phyloP scores from a whole-genome alignment of 2,797 vertebrate genomes.

The Hydrophis major region DNA sequence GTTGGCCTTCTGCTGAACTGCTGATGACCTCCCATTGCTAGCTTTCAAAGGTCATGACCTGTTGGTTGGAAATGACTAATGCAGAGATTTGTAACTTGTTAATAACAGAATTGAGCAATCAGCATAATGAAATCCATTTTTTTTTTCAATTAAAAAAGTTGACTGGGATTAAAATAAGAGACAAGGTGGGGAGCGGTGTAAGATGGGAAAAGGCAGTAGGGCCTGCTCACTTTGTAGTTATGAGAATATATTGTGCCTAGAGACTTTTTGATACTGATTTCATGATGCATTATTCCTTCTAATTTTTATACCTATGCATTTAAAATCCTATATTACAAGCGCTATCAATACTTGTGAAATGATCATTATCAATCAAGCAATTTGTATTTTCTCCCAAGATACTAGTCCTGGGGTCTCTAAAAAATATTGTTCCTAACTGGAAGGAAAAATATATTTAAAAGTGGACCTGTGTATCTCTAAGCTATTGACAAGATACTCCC shows the following conservation, averaged over 20 bases:
- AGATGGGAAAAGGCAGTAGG: not conserved
- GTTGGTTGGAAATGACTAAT: not conserved
- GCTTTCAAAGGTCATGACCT: constrained; percentile 30
- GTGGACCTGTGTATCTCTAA: not conserved
- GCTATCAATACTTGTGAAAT: not conserved
- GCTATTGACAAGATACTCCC: not conserved
- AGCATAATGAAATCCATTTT: constrained; percentile 55
- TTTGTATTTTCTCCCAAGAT: not conserved
- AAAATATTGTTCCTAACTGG: not conserved
- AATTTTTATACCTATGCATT: constrained; percentile 3
- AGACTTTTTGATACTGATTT: not conserved
- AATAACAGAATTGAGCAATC: constrained; percentile 56
- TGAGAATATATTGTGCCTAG: not conserved
- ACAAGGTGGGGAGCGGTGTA: not conserved
- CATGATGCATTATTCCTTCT: not conserved
- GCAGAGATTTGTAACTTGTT: constrained; percentile 54
- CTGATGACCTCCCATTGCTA: constrained; percentile 13
- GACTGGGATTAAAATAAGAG: rapidly evolving
- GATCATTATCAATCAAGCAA: not conserved
- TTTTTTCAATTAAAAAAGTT: constrained; percentile 44
- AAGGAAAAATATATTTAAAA: not conserved
- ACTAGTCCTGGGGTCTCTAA: not conserved
- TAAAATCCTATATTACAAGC: not conserved
- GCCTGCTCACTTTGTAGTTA: not conserved
- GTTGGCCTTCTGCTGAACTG: not conserved